phyloP scores from a whole-genome alignment of 2,113 vertebrate genomes.

The Clarias magur region DNA sequence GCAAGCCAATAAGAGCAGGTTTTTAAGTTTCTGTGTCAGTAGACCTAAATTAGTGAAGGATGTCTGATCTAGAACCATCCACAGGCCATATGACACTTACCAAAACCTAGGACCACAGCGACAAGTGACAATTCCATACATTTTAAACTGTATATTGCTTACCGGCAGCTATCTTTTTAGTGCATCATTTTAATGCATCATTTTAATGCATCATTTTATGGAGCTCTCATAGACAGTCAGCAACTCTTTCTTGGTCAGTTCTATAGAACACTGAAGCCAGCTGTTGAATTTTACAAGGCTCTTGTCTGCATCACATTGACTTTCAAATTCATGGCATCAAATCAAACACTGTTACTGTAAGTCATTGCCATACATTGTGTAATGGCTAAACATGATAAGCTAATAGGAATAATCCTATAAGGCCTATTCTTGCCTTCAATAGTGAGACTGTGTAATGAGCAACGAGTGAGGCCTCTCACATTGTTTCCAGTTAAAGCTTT shows the following conservation, averaged over 20 bases:
- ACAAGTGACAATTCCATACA: not conserved
- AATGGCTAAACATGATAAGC: not conserved
- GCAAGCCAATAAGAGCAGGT: conserved; percentile 60
- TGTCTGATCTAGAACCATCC: conserved; percentile 62
- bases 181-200: not conserved
- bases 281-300: conserved; percentile 49
- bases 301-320: conserved; percentile 19
- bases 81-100: conserved; percentile 57
- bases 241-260: conserved; percentile 62
- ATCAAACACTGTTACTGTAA: not conserved
- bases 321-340: not conserved
- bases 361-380: not conserved
- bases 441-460: conserved; percentile 42
- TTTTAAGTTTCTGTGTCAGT: conserved; percentile 61
- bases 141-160: not conserved
- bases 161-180: not conserved
- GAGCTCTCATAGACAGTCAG: conserved; percentile 57
- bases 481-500: conserved; percentile 59
- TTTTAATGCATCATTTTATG: not conserved
- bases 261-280: conserved; percentile 62
- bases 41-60: conserved; percentile 57
- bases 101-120: conserved; percentile 56
- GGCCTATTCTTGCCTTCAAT: conserved; percentile 52
- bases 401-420: not conserved
- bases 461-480: conserved; percentile 55